phyloP scores from a whole-genome alignment of 2,113 vertebrate species.

The Scatophagus argus region DNA sequence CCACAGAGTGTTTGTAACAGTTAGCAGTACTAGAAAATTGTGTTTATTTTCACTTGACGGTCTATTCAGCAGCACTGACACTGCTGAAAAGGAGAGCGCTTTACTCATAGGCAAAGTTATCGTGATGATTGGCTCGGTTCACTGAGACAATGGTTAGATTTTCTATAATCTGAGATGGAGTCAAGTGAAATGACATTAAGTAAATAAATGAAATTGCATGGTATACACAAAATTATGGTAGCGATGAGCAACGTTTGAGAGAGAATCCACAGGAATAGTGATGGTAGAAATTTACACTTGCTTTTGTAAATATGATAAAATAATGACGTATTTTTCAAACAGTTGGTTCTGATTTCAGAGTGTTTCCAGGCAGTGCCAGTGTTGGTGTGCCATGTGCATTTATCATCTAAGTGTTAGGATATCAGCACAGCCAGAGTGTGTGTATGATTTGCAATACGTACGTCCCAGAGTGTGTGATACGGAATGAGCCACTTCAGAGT shows the following conservation, averaged over 20 bases:
- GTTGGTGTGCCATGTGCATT: not conserved
- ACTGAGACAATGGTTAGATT: slow-evolving; percentile 53
- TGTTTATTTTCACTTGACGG: slow-evolving; percentile 40
- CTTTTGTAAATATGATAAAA: slow-evolving; percentile 6
- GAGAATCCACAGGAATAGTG: slow-evolving; percentile 1
- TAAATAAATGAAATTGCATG: slow-evolving; percentile 54
- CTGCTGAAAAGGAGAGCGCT: slow-evolving; percentile 32
- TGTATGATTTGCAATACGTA: slow-evolving; percentile 30
- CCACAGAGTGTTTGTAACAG: slow-evolving; percentile 35
- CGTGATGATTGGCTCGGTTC: slow-evolving; percentile 46
- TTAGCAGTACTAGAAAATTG: slow-evolving; percentile 33
- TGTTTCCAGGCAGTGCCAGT: not conserved
- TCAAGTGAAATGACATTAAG: slow-evolving; percentile 59
- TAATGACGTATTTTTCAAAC: not conserved
- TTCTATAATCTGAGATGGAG: slow-evolving; percentile 48
- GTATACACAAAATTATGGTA: slow-evolving; percentile 5
- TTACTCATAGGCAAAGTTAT: slow-evolving; percentile 47
- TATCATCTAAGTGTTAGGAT: slow-evolving; percentile 30
- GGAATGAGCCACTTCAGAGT: slow-evolving; percentile 88
- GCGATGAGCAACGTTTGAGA: not conserved
- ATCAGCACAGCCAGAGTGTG: slow-evolving; percentile 38
- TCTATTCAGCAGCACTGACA: slow-evolving; percentile 31
- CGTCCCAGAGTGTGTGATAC: slow-evolving; percentile 37
- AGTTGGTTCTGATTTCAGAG: slow-evolving; percentile 5
- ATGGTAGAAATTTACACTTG: not conserved